A percentile compares a stretch with the other conserved stretches of the same genome.
Conservation (phyloP, 2,888 invertebrate genomes). For the Orthosia incerta region DNA sequence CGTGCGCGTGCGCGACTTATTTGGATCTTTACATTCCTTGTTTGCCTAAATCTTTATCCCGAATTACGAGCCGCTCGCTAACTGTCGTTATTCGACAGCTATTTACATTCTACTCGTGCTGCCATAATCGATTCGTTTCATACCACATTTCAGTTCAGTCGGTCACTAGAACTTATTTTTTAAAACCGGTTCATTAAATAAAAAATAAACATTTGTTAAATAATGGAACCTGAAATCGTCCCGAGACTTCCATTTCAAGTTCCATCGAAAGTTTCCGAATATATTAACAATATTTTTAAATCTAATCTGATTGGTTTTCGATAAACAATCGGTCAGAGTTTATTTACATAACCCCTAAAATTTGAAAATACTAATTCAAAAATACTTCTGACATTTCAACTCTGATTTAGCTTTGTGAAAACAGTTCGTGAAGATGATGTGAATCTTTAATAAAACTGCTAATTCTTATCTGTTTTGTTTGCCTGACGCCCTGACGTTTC, state of each 20-base stretch:
- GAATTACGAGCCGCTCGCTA: constrained; percentile 19
- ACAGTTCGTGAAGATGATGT: not conserved
- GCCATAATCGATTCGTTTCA: constrained; percentile 4
- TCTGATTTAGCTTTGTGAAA: not conserved
- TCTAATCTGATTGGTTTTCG: not conserved
- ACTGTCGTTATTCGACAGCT: constrained; percentile 10
- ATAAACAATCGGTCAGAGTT: not conserved
- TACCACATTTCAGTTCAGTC: constrained; percentile 1
- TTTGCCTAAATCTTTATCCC: constrained; percentile 28
- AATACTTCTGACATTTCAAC: constrained; percentile 11
- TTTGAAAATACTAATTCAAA: constrained; percentile 12
- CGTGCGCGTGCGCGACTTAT: constrained; percentile 20
- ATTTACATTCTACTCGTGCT: not conserved
- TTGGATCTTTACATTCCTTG: constrained; percentile 13
- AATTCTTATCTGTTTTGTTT: not conserved
- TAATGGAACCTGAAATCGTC: not conserved
- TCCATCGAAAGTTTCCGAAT: not conserved
- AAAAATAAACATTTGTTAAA: not conserved
- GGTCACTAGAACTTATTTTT: not conserved
- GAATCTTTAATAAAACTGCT: too few relatives aligned
- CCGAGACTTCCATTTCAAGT: not conserved
- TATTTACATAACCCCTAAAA: constrained; percentile 15
- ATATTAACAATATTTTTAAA: not conserved
- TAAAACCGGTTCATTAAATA: not conserved
- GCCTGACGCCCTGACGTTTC: not conserved